Evolutionary conservation across 2,113 vertebrate species (phyloP).

Genomic region (Haliaeetus leucogaster): DNA sequence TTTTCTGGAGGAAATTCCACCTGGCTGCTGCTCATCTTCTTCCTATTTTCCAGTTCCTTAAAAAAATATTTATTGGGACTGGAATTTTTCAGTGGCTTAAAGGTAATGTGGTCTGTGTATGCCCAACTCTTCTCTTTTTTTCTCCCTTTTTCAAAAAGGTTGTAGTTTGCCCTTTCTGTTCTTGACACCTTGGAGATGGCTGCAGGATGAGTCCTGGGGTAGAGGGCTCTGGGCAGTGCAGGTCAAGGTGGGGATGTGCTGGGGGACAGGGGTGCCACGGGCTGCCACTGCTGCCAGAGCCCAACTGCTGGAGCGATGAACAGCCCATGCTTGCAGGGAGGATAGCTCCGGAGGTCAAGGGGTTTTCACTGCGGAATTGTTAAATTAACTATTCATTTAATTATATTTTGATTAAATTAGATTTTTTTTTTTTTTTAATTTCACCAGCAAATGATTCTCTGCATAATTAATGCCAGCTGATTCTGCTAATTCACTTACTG

Average conservation of each 20-base stretch:
- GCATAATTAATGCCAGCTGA: constrained; percentile 20
- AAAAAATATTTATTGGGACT: background rate
- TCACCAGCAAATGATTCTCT: background rate
- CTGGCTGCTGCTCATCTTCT: background rate
- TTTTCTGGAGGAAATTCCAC: background rate
- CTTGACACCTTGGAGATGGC: background rate
- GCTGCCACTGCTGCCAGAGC: background rate
- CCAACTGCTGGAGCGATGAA: background rate
- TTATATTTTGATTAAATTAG: constrained; percentile 47
- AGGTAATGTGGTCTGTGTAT: fast-evolving
- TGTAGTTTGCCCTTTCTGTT: background rate
- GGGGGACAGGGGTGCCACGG: fast-evolving
- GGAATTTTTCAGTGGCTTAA: background rate
- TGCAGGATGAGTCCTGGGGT: background rate
- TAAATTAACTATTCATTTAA: constrained; percentile 37
- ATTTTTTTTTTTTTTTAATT: background rate
- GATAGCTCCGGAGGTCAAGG: background rate
- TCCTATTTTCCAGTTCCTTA: background rate
- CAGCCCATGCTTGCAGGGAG: background rate
- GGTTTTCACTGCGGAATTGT: background rate
- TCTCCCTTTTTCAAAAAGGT: background rate
- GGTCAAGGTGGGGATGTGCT: too few relatives aligned
- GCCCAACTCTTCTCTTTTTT: background rate
- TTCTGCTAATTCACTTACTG: background rate
- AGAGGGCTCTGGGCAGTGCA: background rate